These are phyloP conservation scores for Nibea coibor DNA, from an alignment of 2,113 vertebrate genomes.

Conservation along the genomic window DNA sequence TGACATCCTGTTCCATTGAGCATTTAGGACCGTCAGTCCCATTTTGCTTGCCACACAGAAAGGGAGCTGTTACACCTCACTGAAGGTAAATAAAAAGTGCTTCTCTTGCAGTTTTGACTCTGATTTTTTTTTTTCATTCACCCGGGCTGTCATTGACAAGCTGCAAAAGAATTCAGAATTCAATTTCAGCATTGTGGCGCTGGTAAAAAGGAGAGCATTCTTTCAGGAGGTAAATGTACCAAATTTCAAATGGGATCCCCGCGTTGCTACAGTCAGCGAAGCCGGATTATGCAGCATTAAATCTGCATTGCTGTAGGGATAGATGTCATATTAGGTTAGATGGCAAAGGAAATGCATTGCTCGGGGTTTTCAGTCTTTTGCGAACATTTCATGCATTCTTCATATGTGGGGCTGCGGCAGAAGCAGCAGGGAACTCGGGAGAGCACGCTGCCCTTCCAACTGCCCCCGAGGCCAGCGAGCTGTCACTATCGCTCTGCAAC, in stretches of 20 bases:
- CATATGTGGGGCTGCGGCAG: slow-evolving; percentile 47
- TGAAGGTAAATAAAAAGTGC: slow-evolving; percentile 69
- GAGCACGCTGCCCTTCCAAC: slow-evolving; percentile 64
- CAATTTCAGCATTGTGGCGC: slow-evolving; percentile 77
- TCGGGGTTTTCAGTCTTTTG: slow-evolving; percentile 62
- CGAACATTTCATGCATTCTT: slow-evolving; percentile 66
- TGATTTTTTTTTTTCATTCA: slow-evolving; percentile 70
- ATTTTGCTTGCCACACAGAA: slow-evolving; percentile 62
- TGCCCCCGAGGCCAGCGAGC: slow-evolving; percentile 47
- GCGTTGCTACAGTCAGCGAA: slow-evolving; percentile 65
- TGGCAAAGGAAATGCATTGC: slow-evolving; percentile 62
- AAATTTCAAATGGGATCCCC: slow-evolving; percentile 71
- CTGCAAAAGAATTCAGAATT: slow-evolving; percentile 71
- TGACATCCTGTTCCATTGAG: slow-evolving; percentile 64
- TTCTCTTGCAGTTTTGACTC: slow-evolving; percentile 68
- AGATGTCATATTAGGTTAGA: slow-evolving; percentile 78
- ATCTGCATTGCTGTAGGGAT: slow-evolving; percentile 73
- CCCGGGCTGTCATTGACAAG: slow-evolving; percentile 60
- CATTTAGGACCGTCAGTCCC: slow-evolving; percentile 64
- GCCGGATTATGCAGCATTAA: slow-evolving; percentile 72
- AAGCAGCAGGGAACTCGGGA: slow-evolving; percentile 63
- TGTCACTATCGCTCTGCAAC: slow-evolving; percentile 65
- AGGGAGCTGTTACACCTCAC: slow-evolving; percentile 61
- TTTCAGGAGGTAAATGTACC: slow-evolving; percentile 74
- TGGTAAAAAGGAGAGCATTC: slow-evolving; percentile 71